These are phyloP conservation scores for Euplagia quadripunctaria DNA, from an alignment of 2,888 invertebrate species.

Conservation along the genomic window DNA sequence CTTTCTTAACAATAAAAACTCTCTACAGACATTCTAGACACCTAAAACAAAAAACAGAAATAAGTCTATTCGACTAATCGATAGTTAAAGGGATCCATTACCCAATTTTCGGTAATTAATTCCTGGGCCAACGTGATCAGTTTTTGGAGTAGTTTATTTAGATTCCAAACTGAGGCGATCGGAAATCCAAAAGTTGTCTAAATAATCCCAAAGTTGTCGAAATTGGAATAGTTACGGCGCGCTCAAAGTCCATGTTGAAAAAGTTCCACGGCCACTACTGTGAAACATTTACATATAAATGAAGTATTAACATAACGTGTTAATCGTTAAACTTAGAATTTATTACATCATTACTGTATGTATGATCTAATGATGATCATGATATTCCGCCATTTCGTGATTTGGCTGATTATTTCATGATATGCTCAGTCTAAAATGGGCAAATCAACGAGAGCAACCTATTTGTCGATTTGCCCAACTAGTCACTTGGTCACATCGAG, in stretches of 20 bases:
- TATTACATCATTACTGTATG: not conserved
- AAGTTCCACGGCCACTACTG: conserved; percentile 25
- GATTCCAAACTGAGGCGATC: conserved; percentile 42
- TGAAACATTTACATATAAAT: conserved; percentile 42
- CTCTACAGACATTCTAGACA: not conserved
- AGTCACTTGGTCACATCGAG: too few relatives aligned
- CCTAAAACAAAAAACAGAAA: not conserved
- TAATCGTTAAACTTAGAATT: conserved; percentile 6
- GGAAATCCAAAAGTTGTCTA: conserved; percentile 47
- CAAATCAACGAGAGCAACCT: too few relatives aligned
- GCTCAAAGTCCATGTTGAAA: conserved; percentile 26
- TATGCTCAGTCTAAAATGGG: too few relatives aligned
- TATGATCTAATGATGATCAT: too few relatives aligned
- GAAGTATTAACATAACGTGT: conserved; percentile 22
- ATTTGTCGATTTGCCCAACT: too few relatives aligned
- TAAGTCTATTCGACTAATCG: not conserved
- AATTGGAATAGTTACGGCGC: conserved; percentile 52
- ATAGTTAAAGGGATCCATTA: conserved; percentile 27
- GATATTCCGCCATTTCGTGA: too few relatives aligned
- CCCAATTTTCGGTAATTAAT: conserved; percentile 43
- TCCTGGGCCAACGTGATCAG: conserved; percentile 30
- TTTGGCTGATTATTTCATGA: too few relatives aligned
- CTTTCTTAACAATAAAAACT: too few relatives aligned
- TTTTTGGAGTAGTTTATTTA: conserved; percentile 51
- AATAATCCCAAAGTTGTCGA: conserved; percentile 49